Percentiles rank a stretch among this genome's conserved stretches.
Evolutionary conservation across 2,113 vertebrate species (phyloP).

Genomic region (Bubalus kerabau): DNA sequence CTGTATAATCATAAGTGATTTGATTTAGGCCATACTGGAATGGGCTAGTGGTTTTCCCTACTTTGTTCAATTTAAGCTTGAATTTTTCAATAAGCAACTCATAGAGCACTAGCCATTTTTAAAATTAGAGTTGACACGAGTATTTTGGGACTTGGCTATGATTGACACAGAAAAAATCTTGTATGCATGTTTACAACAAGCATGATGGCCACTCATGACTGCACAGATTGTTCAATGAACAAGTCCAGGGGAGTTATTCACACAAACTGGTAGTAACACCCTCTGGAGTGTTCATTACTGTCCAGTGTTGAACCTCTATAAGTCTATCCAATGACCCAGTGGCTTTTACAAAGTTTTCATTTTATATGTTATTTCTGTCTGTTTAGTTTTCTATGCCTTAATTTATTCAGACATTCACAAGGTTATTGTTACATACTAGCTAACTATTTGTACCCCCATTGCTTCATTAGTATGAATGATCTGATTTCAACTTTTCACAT

Average conservation of each 20-base stretch:
- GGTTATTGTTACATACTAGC: not conserved
- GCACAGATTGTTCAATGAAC: not conserved
- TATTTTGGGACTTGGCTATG: not conserved
- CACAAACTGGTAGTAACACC: not conserved
- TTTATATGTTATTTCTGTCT: not conserved
- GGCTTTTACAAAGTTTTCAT: not conserved
- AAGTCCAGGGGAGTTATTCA: not conserved
- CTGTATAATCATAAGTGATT: not conserved
- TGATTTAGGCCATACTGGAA: not conserved
- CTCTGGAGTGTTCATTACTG: not conserved
- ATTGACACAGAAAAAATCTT: not conserved
- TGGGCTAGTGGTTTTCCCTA: not conserved
- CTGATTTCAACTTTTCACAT: not conserved
- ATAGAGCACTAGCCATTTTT: not conserved
- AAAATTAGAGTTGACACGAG: not conserved
- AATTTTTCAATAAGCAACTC: not conserved
- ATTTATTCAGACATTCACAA: not conserved
- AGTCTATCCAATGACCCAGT: not conserved
- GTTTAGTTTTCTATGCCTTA: not conserved
- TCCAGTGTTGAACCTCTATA: not conserved
- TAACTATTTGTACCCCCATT: not conserved
- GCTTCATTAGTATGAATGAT: not conserved
- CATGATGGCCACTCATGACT: not conserved
- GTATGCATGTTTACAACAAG: not conserved
- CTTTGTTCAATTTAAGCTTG: not conserved